Base-by-base conservation (phyloP, 2,888 invertebrate genomes). In the Ferrisia virgata region DNA sequence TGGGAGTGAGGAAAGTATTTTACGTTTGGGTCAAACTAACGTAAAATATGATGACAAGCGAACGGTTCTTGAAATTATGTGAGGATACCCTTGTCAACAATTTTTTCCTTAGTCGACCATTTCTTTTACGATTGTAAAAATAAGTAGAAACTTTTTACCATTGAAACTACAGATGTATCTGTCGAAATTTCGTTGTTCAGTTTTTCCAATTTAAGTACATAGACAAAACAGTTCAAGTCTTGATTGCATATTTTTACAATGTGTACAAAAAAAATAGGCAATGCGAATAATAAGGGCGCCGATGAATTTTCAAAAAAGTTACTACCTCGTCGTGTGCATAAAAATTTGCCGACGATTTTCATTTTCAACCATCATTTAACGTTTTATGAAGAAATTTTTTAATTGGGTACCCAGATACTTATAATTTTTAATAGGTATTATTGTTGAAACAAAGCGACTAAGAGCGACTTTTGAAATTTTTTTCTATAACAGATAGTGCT, bases 401-500 rank as follows among this genome's bases (percentile, higher is more conserved):
- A 72, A n/a, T n/a, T n/a, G n/a, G n/a, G n/a, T n/a, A n/a, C n/a
- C n/a, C n/a, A n/a, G n/a, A n/a, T n/a, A n/a, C n/a, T 72, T 72
- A 72, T 36, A 36, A 36, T 72, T 36, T 72, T 72, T 72, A 72
- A 72, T 72, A n/a, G n/a, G n/a, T n/a, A 36, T 36, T 33, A 72
- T 64, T 64, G 64, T 64, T 64, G 9, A 64, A 72, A 36, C 36
- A 18, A 53, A 36, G 36, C 33, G 28, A 72, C 4, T 18, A 31
- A 33, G 69, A 69, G 69, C 69, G 69, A 69, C 69, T 69, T 36
- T 72, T 18, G 72, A n/a, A 33, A 72, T 72, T 72, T 72, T 72
- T 72, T 72, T 36, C 72, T 36, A 72, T 33, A 72, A 72, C 72
- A 72, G 72, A 72, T 72, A 72, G 72, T 72, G 31, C 36, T 72